Conservation (phyloP, 1,140 invertebrate genomes). For the Heliothis subflexa region DNA sequence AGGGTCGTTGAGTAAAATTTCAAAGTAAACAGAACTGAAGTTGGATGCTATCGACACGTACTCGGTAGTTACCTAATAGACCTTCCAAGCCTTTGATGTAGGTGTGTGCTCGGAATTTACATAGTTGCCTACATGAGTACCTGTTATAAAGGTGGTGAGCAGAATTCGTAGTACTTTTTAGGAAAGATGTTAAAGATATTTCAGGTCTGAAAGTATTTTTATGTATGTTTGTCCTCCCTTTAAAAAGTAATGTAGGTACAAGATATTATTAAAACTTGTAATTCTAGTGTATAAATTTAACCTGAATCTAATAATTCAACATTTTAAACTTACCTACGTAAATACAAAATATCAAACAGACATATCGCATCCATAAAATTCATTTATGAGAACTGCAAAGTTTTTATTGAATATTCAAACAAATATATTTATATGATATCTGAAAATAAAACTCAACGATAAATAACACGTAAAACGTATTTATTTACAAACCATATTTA, state of each 20-base stretch:
- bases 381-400: no score
- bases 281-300: no score
- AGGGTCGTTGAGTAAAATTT: slow-evolving; percentile 33
- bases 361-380: neutral
- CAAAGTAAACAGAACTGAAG: slow-evolving; percentile 12
- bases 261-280: no score
- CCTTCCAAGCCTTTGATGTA: slow-evolving; percentile 9
- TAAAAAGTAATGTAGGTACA: no score
- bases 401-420: no score
- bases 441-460: slow-evolving; percentile 50
- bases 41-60: slow-evolving; percentile 26
- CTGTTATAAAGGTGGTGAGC: neutral
- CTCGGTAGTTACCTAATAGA: slow-evolving; percentile 14
- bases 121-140: neutral
- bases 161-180: slow-evolving; percentile 10
- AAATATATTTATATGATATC: no score
- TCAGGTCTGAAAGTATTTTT: neutral
- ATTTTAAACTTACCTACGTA: no score
- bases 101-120: slow-evolving; percentile 7
- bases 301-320: no score
- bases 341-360: no score
- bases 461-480: slow-evolving; percentile 77
- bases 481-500: slow-evolving; percentile 81
- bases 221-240: neutral
- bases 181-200: neutral